Evolutionary conservation across 2,113 vertebrate genomes (phyloP), one percentile per base, ranked within the genome.

Genomic region (Sorex fumeus): DNA sequence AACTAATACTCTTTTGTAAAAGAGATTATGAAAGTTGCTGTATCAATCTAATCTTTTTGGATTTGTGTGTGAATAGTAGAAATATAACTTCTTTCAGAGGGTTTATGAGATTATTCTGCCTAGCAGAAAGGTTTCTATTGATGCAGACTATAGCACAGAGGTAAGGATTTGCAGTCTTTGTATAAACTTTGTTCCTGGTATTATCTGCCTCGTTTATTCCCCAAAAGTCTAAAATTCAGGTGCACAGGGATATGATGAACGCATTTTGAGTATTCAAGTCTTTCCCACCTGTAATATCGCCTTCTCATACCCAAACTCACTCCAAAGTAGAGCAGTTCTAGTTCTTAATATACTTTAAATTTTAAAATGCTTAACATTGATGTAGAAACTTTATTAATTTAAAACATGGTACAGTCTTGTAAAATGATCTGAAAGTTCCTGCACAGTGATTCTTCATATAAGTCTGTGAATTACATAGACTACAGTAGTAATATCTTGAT

Each of bases 51-150:
- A 92, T 91, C 88, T 86, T 71, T 93, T 78, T 95, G 90, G 88
- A 94, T 90, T 94, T 96, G 85, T 88, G 86, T 96, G 88, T 94
- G 95, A 96, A 88, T 80, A 23, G 62, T 72, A 92, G 93, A 93
- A 96, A 70, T 77, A 67, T 62, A 93, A 80, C 92, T 94, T 90
- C 15, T 80, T 25, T 87, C 83, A 47, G n/a, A 84, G 79, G 93
- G 86, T 96, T 96, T 92, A 90, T 84, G 67, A 93, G 95, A 95
- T 96, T 96, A 95, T 47, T 90, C 79, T 77, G 90, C 45, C 88
- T 80, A n/a, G 79, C 28, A 75, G 93, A 94, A 95, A 95, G 79
- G 53, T 88, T 95, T 95, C 90, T 81, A 40, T 88, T 71, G 83
- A 88, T 84, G 92, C 66, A 4, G 28, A 90, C 30, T 7, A 9